Base-by-base conservation (phyloP, 2,797 vertebrate genomes). In the Merluccius polli region DNA sequence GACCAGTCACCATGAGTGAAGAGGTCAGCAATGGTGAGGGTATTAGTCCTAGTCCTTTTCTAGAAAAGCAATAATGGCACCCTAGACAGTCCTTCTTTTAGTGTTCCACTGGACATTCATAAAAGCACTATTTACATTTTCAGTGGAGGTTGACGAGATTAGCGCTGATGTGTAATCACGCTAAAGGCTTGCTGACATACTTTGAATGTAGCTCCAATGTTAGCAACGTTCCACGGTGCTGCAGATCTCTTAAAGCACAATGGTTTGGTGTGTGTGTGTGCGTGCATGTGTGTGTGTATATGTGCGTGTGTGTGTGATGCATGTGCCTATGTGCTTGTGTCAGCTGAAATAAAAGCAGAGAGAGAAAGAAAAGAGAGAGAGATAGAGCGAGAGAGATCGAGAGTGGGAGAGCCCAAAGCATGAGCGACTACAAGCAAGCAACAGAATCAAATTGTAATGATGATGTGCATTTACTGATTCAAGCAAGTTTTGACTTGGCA, bases 291-390 rank as follows among this genome's bases (percentile, higher is more conserved):
- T 16, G 13, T 44, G 13, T 44, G 41, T 44, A 15, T 44, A 15
- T 44, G 41, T 44, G 13, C 16, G 13, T 44, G 13, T 52, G 18
- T n/a, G 48, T 52, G 48, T n/a, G 48, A 48, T 71, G 32, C 21
- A 9, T 24, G 6, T 36, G 35, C 5, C 18, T 38, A 16, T 52
- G 71, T 73, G 71, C 27, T n/a, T 72, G 71, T 80, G 65, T 63
- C 35, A 21, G 69, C 77, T 31, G 6, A 65, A n/a, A 74, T 18
- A 59, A 15, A 44, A 18, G 24, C 24, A 73, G 71, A 52, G 8
- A 33, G 72, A 73, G 29, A n/a, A 12, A 70, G 67, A 67, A n/a
- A 4, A 77, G 76, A 79, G 72, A 63, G 73, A 29, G 44, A 52
- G 72, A 48, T 1, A 52, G 41, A 73, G 31, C 15, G 15, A 68